These are phyloP conservation scores for Wasmannia auropunctata DNA, from an alignment of 1,140 invertebrate genomes.

Conservation along the genomic window DNA sequence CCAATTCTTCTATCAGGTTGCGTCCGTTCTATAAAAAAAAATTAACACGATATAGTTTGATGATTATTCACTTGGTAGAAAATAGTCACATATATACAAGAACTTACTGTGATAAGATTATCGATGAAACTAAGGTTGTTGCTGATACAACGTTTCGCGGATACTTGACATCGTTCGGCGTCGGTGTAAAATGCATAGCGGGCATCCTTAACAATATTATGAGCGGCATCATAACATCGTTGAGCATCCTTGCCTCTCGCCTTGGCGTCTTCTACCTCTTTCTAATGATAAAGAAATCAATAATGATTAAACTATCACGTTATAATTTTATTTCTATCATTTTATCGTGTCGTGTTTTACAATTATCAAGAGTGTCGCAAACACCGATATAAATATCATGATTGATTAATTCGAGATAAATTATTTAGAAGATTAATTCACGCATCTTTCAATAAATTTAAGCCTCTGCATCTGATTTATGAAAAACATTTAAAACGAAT, in stretches of 20 bases:
- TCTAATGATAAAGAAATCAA: conserved; percentile 7
- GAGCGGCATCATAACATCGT: neutral
- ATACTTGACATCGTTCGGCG: neutral
- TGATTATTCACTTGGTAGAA: neutral
- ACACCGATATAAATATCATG: neutral
- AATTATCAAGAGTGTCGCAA: neutral
- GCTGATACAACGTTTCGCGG: neutral
- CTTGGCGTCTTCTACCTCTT: neutral
- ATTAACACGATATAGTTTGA: neutral
- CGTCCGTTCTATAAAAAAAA: neutral
- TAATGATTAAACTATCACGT: neutral
- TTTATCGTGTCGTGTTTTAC: neutral
- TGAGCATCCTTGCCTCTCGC: neutral
- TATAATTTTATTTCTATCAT: neutral
- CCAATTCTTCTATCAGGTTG: neutral
- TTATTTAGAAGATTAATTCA: neutral
- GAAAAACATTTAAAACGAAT: neutral
- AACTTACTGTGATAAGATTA: neutral
- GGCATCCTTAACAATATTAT: neutral
- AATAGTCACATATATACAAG: too few relatives aligned
- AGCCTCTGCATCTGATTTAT: neutral
- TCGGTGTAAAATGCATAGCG: neutral
- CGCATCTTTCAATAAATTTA: neutral
- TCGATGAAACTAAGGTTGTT: neutral
- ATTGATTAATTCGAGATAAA: neutral